A percentile compares a stretch with the other conserved stretches of the same genome.
phyloP scores from a whole-genome alignment of 2,113 vertebrate species.

The Zingel zingel region DNA sequence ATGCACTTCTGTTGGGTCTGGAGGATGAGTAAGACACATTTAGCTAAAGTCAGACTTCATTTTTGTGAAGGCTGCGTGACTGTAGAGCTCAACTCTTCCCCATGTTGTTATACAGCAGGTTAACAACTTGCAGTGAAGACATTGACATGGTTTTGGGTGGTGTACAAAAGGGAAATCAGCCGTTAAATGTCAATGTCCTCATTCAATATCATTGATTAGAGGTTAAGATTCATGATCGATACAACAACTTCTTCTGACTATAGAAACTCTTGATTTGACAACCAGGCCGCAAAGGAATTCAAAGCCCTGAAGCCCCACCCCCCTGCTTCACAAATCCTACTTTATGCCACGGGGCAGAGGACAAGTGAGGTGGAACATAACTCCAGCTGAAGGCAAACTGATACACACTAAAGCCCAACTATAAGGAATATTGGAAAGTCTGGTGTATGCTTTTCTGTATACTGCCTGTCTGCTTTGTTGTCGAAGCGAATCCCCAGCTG shows the following conservation, averaged over 20 bases:
- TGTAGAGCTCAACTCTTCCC: background rate
- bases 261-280: constrained; percentile 31
- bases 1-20: constrained; percentile 98
- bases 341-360: constrained; percentile 31
- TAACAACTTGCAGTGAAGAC: background rate
- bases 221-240: constrained; percentile 48
- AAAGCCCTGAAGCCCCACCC: background rate
- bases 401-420: constrained; percentile 27
- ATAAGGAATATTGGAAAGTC: constrained; percentile 33
- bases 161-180: constrained; percentile 27
- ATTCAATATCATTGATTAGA: constrained; percentile 48
- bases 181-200: constrained; percentile 43
- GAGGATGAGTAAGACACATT: background rate
- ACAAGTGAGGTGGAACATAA: constrained; percentile 57
- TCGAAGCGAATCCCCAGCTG: constrained; percentile 44
- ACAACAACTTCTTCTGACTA: constrained; percentile 36
- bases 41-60: background rate
- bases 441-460: constrained; percentile 24
- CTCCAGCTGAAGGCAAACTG: constrained; percentile 39
- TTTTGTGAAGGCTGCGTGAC: background rate
- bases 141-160: constrained; percentile 11
- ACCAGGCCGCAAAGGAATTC: constrained; percentile 17
- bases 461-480: constrained; percentile 21
- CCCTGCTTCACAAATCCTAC: constrained; percentile 30
- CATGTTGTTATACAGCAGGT: background rate